A percentile compares a stretch with the other conserved stretches of the same genome.
These are phyloP conservation scores for Liopterus haemorrhoidalis DNA, from an alignment of 2,888 invertebrate genomes.

Conservation along the genomic window DNA sequence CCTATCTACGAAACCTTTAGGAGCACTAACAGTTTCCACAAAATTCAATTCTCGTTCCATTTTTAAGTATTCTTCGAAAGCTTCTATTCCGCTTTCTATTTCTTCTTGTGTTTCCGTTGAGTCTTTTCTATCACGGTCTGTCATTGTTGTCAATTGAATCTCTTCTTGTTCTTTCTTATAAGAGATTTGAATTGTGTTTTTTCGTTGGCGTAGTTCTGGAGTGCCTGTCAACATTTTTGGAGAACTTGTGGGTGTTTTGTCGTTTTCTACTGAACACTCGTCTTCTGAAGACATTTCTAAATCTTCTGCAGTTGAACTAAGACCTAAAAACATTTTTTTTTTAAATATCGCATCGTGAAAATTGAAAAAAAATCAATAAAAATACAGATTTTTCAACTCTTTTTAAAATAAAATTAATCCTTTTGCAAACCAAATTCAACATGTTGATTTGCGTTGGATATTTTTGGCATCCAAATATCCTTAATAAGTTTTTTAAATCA, in stretches of 20 bases:
- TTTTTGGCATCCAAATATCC: too few species aligned
- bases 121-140: conserved; percentile 33
- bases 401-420: too few species aligned
- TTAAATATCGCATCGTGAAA: conserved; percentile 1
- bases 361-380: conserved; percentile 31
- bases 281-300: conserved; percentile 48
- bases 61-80: conserved; percentile 39
- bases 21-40: too few species aligned
- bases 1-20: conserved; percentile 42
- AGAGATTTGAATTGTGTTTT: background rate
- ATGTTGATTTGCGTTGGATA: too few species aligned
- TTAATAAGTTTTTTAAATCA: too few species aligned
- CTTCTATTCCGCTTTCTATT: conserved; percentile 42
- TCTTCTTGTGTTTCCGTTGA: conserved; percentile 26
- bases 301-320: conserved; percentile 35
- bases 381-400: too few species aligned
- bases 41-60: too few species aligned
- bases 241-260: conserved; percentile 15
- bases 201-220: background rate
- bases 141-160: conserved; percentile 30
- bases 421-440: too few species aligned
- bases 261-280: conserved; percentile 36
- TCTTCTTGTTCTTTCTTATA: conserved; percentile 18
- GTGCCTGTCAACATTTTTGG: conserved; percentile 15
- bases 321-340: too few species aligned